Percentiles rank a stretch among this genome's conserved stretches.
Conservation (phyloP, 2,113 vertebrate species). For the Nothoprocta perdicaria region DNA sequence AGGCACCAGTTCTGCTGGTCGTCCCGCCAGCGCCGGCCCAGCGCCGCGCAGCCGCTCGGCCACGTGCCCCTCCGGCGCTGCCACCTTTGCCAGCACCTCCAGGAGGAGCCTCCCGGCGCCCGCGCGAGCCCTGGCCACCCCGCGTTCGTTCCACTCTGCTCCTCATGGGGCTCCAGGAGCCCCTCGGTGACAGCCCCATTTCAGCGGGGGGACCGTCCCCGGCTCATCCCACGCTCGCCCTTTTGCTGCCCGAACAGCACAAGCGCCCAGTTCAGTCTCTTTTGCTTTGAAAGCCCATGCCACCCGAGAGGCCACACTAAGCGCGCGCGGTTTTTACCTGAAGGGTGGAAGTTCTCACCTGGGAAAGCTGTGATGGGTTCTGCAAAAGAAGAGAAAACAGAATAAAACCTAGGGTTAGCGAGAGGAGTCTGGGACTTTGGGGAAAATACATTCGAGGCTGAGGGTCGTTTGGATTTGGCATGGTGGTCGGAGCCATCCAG, state of each 20-base stretch:
- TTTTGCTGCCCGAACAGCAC: constrained; percentile 13
- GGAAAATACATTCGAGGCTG: neutral
- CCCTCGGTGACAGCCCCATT: constrained; percentile 45
- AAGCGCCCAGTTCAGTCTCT: constrained; percentile 16
- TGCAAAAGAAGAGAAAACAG: constrained; percentile 72
- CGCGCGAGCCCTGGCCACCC: constrained; percentile 42
- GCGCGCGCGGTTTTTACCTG: constrained; percentile 77
- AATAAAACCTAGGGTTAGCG: neutral
- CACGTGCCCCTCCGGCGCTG: neutral
- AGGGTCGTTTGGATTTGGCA: neutral
- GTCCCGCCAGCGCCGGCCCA: neutral
- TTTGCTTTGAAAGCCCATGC: constrained; percentile 38
- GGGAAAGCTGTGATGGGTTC: constrained; percentile 92
- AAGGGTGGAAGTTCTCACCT: constrained; percentile 87
- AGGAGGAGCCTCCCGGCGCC: neutral
- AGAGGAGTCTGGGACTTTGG: neutral
- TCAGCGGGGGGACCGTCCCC: neutral
- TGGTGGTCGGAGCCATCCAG: neutral
- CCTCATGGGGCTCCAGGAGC: constrained; percentile 29
- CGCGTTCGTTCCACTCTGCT: constrained; percentile 29
- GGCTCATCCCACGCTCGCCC: constrained; percentile 23
- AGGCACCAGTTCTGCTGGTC: constrained; percentile 38
- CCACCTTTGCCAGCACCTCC: neutral
- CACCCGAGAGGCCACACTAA: constrained; percentile 19
- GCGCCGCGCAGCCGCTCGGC: neutral